Base-by-base conservation (phyloP, 2,797 vertebrate species). In the Erethizon dorsatum region DNA sequence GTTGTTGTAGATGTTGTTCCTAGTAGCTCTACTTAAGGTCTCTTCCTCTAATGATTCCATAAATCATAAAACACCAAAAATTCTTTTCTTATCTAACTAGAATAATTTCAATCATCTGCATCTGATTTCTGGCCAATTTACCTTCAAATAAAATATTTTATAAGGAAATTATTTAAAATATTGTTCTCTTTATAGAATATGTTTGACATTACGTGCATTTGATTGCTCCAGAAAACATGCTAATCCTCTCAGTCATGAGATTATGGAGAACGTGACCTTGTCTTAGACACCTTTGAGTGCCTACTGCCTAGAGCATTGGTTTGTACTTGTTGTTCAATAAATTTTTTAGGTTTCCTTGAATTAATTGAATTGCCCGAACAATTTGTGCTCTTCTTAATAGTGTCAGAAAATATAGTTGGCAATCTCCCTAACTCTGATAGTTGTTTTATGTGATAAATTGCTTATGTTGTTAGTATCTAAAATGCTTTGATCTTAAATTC, bases 401-500 rank as follows among this genome's bases (percentile, higher is more conserved):
- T 69, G 71, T 92, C 93, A 94, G 86, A 87, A 78, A 97, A 94
- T 82, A 95, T 50, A 92, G 31, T 78, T 97, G 96, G 88, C 94
- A 93, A 90, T 59, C 88, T 94, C 63, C 28, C 56, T 90, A 90
- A 88, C 54, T 94, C 85, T 83, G 83, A 85, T 84, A 75, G 67
- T 92, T 96, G 88, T 95, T 97, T 95, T 95, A 94, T 73, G 96
- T 98, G 98, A 98, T 98, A 98, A 98, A 98, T 98, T 98, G 97
- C 88, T 98, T 98, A 98, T 98, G 97, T 97, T 98, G 98, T 95
- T 96, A 96, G 61, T 96, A 88, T 96, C 88, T 97, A 98, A 98
- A 98, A 98, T 98, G 96, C 98, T 98, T 98, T 98, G 97, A 98
- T 97, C 91, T 98, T 98, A 98, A 98, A 94, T 98, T 98, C 97